These are phyloP conservation scores for Ancistrus triradiatus DNA, from an alignment of 2,113 vertebrate species.

Conservation along the genomic window DNA sequence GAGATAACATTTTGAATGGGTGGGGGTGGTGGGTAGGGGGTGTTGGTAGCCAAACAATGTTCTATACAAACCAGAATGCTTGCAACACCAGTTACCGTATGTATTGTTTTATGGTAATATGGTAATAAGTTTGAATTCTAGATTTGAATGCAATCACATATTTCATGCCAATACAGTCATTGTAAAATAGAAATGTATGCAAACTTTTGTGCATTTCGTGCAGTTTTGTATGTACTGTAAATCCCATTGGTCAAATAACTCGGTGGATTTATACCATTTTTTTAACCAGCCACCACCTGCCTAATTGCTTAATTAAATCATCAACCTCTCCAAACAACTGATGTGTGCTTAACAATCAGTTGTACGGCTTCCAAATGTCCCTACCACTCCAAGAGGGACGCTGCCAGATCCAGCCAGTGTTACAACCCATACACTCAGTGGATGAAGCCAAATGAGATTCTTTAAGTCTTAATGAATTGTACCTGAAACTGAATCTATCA, in stretches of 20 bases:
- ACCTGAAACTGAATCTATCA: neutral
- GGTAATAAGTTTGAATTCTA: neutral
- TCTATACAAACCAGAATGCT: neutral
- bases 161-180: neutral
- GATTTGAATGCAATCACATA: no score
- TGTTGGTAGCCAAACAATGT: neutral
- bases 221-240: constrained; percentile 15
- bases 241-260: constrained; percentile 61
- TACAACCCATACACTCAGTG: neutral
- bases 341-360: constrained; percentile 52
- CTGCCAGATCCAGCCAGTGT: constrained; percentile 5
- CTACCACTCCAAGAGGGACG: neutral
- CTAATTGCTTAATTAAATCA: constrained; percentile 77
- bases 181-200: neutral
- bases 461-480: neutral
- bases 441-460: constrained; percentile 4
- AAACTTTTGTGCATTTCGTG: no score
- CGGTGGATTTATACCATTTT: constrained; percentile 71
- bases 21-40: neutral
- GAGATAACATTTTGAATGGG: constrained; percentile 24
- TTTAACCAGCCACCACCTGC: constrained; percentile 70
- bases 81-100: neutral
- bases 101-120: neutral
- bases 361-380: constrained; percentile 23
- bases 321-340: constrained; percentile 65